Base-by-base conservation (phyloP, 2,797 vertebrate species). In the Eurystomus glaucurus region DNA sequence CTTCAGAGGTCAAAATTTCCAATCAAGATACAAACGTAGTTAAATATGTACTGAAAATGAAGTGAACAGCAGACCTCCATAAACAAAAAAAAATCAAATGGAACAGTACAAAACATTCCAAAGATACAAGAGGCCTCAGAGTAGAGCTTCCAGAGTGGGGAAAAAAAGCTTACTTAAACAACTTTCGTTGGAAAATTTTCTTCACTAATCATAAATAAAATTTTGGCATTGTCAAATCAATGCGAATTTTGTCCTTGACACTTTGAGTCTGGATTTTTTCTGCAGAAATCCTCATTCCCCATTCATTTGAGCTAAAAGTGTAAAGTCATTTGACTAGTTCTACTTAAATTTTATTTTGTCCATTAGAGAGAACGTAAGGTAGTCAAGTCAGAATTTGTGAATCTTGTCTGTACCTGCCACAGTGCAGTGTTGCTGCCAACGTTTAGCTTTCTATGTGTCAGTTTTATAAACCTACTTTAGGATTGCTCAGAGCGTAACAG, bases 1-100 rank as follows among this genome's bases (percentile, higher is more conserved):
- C 21, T 88, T 88, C 23, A 72, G 70, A 75, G 76, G 52, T 90
- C 69, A 93, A 72, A 96, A 72, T 88, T 75, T 18, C 41, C 35
- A 75, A 35, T 78, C 50, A 68, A 71, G 43, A 54, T 48, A 11
- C 29, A 75, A 70, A 68, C 10, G 19, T 43, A 76, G 41, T 20
- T 66, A 75, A 55, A 14, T 51, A 41, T 19, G 9, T 18, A 21
- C 54, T 90, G 75, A 48, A 89, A 91, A 83, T 64, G 5, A 81
- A 87, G 2, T 26, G 21, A 79, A 64, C 2, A 70, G 26, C 60
- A 76, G 29, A 71, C 15, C 10, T 39, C 4, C 29, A 43, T 50
- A 52, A 83, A 65, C 23, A n/a, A 45, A 33, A 37, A 37, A 14
- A 41, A 21, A 28, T 10, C 5, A n/a, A 10, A n/a, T 52, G 14